These are phyloP conservation scores for Ylistrum balloti DNA, from an alignment of 1,140 invertebrate species.

Conservation along the genomic window DNA sequence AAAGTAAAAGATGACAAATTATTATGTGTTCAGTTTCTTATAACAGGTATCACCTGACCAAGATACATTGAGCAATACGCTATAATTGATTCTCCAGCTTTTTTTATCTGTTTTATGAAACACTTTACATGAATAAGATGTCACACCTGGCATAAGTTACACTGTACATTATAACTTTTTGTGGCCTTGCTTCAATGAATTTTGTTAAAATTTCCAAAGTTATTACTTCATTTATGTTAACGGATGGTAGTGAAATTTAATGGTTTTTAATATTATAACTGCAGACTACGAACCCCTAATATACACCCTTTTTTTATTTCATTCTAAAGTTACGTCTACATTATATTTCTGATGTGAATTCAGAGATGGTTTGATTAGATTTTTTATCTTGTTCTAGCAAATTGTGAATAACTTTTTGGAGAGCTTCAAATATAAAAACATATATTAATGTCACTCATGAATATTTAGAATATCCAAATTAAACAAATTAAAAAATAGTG, in stretches of 20 bases:
- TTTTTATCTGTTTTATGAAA: background rate
- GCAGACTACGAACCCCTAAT: background rate
- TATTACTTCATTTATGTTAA: background rate
- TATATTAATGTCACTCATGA: slow-evolving; percentile 7
- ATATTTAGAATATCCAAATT: background rate
- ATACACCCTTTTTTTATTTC: background rate
- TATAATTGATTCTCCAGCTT: background rate
- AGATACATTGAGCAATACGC: background rate
- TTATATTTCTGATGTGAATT: background rate
- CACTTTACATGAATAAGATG: background rate
- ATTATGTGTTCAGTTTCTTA: too few relatives aligned
- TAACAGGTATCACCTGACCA: background rate
- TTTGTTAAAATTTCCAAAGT: background rate
- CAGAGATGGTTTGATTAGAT: background rate
- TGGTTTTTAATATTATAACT: background rate
- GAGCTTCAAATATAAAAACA: background rate
- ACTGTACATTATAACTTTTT: background rate
- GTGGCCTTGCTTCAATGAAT: background rate
- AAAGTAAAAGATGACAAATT: too few relatives aligned
- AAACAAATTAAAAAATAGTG: background rate
- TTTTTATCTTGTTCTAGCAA: background rate
- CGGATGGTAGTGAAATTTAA: background rate
- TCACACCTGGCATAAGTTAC: background rate
- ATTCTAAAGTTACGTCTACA: background rate
- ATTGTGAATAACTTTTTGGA: slow-evolving; percentile 12